phyloP scores from a whole-genome alignment of 1,140 invertebrate genomes.

The Lepidurus arcticus region DNA sequence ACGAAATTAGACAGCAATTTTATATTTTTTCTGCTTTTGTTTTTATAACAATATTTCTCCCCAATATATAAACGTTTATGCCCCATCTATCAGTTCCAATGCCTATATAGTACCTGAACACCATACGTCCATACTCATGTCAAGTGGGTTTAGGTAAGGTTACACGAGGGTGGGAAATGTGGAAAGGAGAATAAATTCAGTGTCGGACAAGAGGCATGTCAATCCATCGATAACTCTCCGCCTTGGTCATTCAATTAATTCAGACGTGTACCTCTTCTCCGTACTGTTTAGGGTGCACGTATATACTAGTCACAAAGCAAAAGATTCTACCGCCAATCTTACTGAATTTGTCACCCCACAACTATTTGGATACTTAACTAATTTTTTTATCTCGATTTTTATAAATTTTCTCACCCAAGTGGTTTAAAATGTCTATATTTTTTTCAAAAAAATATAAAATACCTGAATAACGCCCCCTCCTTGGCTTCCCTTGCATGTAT shows the following conservation, averaged over 20 bases:
- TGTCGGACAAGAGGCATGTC: not conserved
- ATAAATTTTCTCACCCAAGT: conserved; percentile 29
- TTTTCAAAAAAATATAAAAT: conserved; percentile 36
- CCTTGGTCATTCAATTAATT: not conserved
- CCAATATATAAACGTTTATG: too few relatives aligned
- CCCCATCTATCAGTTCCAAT: too few relatives aligned
- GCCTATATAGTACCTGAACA: too few relatives aligned
- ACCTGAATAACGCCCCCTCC: conserved; percentile 90
- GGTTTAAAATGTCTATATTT: not conserved
- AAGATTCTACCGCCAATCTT: too few relatives aligned
- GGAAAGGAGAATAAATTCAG: not conserved
- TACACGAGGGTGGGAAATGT: not conserved
- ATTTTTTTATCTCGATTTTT: not conserved
- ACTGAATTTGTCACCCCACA: too few relatives aligned
- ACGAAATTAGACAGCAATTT: not conserved
- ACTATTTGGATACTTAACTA: too few relatives aligned
- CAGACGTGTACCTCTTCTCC: not conserved
- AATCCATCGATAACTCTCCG: not conserved
- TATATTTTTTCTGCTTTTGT: too few relatives aligned
- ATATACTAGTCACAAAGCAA: not conserved
- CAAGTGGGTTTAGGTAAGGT: too few relatives aligned
- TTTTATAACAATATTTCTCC: too few relatives aligned
- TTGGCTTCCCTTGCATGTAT: conserved; percentile 60
- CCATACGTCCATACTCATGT: too few relatives aligned
- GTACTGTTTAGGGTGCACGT: not conserved